These are phyloP conservation scores for Hyposoter didymator DNA, from an alignment of 2,888 invertebrate species.

Conservation along the genomic window DNA sequence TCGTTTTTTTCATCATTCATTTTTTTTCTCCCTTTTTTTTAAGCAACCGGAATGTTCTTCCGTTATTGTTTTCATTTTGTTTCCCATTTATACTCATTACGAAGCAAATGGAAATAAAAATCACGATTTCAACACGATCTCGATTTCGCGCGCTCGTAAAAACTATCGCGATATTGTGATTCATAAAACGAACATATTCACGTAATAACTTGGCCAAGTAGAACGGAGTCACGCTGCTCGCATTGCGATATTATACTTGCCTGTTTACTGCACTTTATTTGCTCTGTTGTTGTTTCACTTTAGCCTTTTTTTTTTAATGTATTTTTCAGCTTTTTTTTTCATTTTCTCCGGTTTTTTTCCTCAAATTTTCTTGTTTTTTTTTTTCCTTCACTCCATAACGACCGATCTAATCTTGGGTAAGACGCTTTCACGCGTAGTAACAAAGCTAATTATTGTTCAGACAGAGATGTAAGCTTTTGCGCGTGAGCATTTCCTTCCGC, in stretches of 20 bases:
- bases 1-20: too few species aligned
- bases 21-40: too few species aligned
- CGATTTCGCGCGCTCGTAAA: slow-evolving; percentile 31
- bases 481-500: slow-evolving; percentile 77
- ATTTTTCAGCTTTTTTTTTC: neutral
- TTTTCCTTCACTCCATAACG: slow-evolving; percentile 71
- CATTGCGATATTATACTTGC: slow-evolving; percentile 39
- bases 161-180: slow-evolving; percentile 38
- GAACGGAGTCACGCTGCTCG: slow-evolving; percentile 55
- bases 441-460: slow-evolving; percentile 77
- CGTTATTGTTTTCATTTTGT: neutral
- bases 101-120: neutral
- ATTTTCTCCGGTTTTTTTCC: neutral
- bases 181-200: slow-evolving; percentile 45
- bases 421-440: slow-evolving; percentile 76
- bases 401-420: slow-evolving; percentile 73
- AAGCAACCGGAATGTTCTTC: neutral
- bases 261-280: slow-evolving; percentile 40
- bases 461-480: slow-evolving; percentile 45
- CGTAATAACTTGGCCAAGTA: slow-evolving; percentile 59
- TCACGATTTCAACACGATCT: slow-evolving; percentile 12
- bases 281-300: slow-evolving; percentile 27
- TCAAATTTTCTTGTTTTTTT: slow-evolving; percentile 49
- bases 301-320: neutral
- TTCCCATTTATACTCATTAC: neutral